These are phyloP conservation scores for Strix aluco DNA, from an alignment of 2,113 vertebrate species.

Conservation along the genomic window DNA sequence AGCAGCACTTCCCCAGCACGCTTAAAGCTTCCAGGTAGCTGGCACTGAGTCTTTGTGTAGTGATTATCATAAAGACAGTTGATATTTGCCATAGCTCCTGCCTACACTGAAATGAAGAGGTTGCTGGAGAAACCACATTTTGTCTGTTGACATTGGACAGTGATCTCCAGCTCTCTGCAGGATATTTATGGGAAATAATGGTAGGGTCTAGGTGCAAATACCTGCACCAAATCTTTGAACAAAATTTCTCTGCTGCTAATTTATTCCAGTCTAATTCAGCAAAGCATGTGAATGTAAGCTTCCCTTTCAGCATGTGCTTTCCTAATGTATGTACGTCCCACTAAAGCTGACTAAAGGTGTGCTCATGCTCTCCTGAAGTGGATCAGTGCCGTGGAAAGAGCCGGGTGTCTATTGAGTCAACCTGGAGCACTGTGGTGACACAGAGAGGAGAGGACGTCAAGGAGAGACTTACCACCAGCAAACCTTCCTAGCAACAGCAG, in stretches of 20 bases:
- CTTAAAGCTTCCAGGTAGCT: neutral
- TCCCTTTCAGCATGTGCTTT: neutral
- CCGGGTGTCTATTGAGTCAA: neutral
- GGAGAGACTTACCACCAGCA: neutral
- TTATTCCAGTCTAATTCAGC: neutral
- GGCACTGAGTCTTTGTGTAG: neutral
- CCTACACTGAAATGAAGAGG: neutral
- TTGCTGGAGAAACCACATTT: neutral
- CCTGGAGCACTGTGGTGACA: neutral
- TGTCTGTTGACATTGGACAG: neutral
- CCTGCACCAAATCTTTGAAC: neutral
- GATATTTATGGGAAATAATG: neutral
- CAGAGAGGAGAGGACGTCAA: neutral
- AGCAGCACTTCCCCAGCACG: neutral
- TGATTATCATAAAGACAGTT: neutral
- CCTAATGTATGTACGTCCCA: accelerated
- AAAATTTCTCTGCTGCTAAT: neutral
- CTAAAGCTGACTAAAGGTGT: neutral
- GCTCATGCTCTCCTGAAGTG: neutral
- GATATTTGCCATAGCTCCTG: neutral
- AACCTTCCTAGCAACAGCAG: neutral
- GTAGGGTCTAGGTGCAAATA: neutral
- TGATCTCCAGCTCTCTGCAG: neutral
- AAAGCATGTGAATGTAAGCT: accelerated
- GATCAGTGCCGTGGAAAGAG: neutral